Base-by-base conservation (phyloP, 2,113 vertebrate species). In the Scytalopus superciliaris region DNA sequence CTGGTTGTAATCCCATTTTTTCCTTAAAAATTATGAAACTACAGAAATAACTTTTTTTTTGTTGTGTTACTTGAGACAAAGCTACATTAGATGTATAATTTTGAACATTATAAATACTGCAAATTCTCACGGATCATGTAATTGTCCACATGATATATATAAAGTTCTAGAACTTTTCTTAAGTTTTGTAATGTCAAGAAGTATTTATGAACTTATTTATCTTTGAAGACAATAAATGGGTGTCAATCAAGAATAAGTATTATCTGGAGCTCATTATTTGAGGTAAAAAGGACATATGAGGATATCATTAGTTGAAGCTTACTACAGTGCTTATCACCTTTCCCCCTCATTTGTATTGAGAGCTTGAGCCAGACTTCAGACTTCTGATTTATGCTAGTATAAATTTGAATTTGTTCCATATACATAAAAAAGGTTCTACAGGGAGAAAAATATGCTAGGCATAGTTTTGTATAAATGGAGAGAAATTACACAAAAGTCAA, bases 331-430 rank as follows among this genome's bases (percentile, higher is more conserved):
- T 81, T 74, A 72, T 21, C 9, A 14, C 16, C 28, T 28, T 79
- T 52, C 50, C 44, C 27, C 14, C 19, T 64, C 18, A n/a, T 57
- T 69, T 76, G 8, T 45, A 35, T 7, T 8, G 23, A 55, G 16
- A 80, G 13, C 73, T 70, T 86, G 49, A 93, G 35, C 39, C 64
- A 75, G 82, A 64, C 25, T 88, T 90, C 39, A 77, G 55, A n/a
- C n/a, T 85, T 95, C 72, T 90, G 55, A 91, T 84, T 93, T 92
- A 88, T 84, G 76, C 75, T 88, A 40, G 19, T 37, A 55, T 67
- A 70, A 74, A 77, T 49, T 22, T 59, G 30, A 66, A 63, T 80
- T 95, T 8, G 4, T 77, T 95, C 30, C 63, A 75, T 39, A 27
- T 9, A 69, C 39, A 53, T 30, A 14, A 78, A 60, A 72, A n/a